Evolutionary conservation across 64 coral and sea anemone species (phyloP).

Genomic region (Actinia tenebrosa): DNA sequence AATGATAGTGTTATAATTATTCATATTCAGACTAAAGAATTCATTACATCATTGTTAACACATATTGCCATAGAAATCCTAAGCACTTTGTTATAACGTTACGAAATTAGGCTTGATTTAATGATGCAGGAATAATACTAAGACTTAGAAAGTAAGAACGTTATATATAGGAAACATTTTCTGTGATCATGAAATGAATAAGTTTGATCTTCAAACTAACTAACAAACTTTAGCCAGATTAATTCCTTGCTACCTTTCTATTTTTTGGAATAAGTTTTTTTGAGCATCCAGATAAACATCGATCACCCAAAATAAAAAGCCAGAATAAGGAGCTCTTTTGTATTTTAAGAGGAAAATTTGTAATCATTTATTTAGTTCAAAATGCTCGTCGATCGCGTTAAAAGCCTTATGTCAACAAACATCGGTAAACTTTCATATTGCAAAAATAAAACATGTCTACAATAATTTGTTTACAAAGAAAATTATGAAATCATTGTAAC

Average conservation of each 20-base stretch:
- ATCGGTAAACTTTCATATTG: not conserved
- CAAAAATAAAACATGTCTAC: not conserved
- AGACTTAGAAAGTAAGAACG: no score
- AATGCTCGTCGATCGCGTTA: not conserved
- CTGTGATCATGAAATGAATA: not conserved
- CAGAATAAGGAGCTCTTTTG: not conserved
- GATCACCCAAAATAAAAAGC: not conserved
- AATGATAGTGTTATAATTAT: not conserved
- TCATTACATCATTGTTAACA: not conserved
- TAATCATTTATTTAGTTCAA: not conserved
- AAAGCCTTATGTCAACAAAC: not conserved
- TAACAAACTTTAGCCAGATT: no score
- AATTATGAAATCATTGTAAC: constrained; percentile 1
- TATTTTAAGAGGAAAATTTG: not conserved
- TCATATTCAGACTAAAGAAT: not conserved
- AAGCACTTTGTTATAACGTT: not conserved
- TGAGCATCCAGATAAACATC: not conserved
- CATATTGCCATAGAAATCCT: not conserved
- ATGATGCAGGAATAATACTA: no score
- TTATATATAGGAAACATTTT: no score
- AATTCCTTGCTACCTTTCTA: no score
- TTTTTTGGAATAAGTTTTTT: no score
- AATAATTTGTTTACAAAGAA: constrained; percentile 1
- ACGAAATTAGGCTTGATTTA: not conserved
- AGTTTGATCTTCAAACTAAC: no score